These are phyloP conservation scores for Sinotaia quadrata DNA, from an alignment of 2,888 invertebrate species.

Conservation along the genomic window DNA sequence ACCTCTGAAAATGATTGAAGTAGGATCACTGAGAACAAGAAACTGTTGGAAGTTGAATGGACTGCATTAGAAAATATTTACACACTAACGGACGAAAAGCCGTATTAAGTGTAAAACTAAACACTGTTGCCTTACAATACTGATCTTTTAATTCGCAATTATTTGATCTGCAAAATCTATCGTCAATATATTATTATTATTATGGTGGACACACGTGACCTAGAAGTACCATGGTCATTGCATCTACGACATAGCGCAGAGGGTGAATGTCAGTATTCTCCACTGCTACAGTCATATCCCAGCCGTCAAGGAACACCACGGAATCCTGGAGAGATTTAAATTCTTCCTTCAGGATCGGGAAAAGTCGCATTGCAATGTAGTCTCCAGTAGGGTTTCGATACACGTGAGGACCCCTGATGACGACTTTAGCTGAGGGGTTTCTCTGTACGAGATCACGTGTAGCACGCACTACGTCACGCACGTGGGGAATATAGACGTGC, in stretches of 20 bases:
- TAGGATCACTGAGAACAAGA: too few species aligned
- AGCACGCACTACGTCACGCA: constrained; percentile 12
- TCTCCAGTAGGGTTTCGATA: neutral
- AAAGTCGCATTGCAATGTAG: neutral
- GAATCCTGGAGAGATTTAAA: neutral
- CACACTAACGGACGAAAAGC: too few species aligned
- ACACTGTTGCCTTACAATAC: too few species aligned
- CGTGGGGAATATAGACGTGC: neutral
- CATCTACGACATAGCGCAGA: neutral
- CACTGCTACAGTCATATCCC: constrained; percentile 14
- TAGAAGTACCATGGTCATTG: neutral
- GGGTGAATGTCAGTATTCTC: neutral
- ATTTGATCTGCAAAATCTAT: too few species aligned
- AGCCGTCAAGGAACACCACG: constrained; percentile 17
- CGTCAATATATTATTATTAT: too few species aligned
- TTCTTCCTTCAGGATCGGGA: constrained; percentile 6
- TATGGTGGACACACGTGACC: neutral
- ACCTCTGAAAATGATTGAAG: too few species aligned
- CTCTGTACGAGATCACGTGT: constrained; percentile 6
- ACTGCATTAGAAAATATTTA: too few species aligned
- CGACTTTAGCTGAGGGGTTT: constrained; percentile 7
- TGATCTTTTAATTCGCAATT: too few species aligned
- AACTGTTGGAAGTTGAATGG: too few species aligned
- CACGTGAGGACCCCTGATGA: constrained; percentile 10
- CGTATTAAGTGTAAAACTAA: too few species aligned